These are phyloP conservation scores for Arrhopalites spinosus DNA, from an alignment of 2,888 invertebrate genomes.

Conservation along the genomic window DNA sequence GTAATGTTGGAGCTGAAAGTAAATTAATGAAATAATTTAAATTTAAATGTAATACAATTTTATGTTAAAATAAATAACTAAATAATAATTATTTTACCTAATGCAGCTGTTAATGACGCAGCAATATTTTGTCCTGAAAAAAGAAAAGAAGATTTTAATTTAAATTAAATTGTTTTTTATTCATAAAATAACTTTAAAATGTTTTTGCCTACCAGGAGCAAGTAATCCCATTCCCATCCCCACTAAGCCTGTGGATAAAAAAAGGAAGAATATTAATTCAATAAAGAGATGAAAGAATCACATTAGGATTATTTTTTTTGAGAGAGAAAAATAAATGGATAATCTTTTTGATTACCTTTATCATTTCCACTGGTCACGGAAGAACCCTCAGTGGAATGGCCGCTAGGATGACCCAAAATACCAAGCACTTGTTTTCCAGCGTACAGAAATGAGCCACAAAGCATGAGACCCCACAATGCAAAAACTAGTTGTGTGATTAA, in stretches of 20 bases:
- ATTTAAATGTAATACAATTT: no score
- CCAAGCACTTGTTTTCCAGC: constrained; percentile 59
- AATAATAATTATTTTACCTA: constrained; percentile 47
- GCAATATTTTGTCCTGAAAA: constrained; percentile 64
- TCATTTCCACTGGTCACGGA: constrained; percentile 47
- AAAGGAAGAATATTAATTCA: not conserved
- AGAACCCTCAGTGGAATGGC: constrained; percentile 42
- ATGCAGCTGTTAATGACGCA: constrained; percentile 63
- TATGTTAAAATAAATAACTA: no score
- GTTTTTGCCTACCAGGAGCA: no score
- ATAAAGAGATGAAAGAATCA: not conserved
- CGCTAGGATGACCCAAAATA: constrained; percentile 16
- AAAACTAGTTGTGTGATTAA: constrained; percentile 64
- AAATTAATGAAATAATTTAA: no score
- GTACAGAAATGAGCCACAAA: constrained; percentile 65
- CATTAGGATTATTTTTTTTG: not conserved
- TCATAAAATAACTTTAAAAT: no score
- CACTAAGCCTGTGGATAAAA: constrained; percentile 5
- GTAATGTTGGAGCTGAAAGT: constrained; percentile 61
- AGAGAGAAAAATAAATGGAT: not conserved
- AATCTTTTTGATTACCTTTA: constrained; percentile 35
- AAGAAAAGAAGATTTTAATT: no score
- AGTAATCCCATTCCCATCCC: constrained; percentile 58
- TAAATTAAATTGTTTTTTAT: no score
- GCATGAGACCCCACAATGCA: constrained; percentile 64